A percentile compares a stretch with the other conserved stretches of the same genome.
Evolutionary conservation across 64 coral and sea anemone genomes (phyloP).

Genomic region (Exaiptasia diaphana): DNA sequence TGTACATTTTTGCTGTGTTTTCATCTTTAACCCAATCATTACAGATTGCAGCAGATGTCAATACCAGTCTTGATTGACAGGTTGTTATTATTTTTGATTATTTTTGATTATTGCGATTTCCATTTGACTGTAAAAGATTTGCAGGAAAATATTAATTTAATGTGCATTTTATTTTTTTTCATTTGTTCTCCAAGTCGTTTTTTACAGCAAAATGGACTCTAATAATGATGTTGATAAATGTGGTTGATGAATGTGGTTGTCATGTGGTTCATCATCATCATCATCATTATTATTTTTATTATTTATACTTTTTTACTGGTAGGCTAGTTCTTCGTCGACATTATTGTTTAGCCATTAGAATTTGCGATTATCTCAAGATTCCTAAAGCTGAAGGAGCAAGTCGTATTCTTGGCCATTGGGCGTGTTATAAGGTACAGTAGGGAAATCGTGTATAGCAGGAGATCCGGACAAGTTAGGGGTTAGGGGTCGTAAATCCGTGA

Average conservation of each 20-base stretch:
- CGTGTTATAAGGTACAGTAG: slow-evolving; percentile 79
- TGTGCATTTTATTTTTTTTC: too few species aligned
- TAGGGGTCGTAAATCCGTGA: not conserved
- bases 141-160: too few species aligned
- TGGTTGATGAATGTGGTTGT: too few species aligned
- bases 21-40: slow-evolving; percentile 1
- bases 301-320: not conserved
- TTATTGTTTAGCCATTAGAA: slow-evolving; percentile 85
- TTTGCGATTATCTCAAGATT: slow-evolving; percentile 92
- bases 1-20: not conserved
- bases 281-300: not conserved
- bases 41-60: slow-evolving; percentile 77
- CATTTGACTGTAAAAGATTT: too few species aligned
- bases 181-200: too few species aligned
- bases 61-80: slow-evolving; percentile 83
- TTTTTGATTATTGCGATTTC: too few species aligned
- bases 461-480: not conserved
- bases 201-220: too few species aligned
- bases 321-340: slow-evolving; percentile 89
- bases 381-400: slow-evolving; percentile 86
- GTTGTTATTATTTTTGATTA: too few species aligned
- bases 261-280: not conserved
- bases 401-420: slow-evolving; percentile 96
- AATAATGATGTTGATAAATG: too few species aligned
- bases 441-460: too few species aligned